Conservation (phyloP, 2,888 invertebrate genomes). For the Drosophila cognata region DNA sequence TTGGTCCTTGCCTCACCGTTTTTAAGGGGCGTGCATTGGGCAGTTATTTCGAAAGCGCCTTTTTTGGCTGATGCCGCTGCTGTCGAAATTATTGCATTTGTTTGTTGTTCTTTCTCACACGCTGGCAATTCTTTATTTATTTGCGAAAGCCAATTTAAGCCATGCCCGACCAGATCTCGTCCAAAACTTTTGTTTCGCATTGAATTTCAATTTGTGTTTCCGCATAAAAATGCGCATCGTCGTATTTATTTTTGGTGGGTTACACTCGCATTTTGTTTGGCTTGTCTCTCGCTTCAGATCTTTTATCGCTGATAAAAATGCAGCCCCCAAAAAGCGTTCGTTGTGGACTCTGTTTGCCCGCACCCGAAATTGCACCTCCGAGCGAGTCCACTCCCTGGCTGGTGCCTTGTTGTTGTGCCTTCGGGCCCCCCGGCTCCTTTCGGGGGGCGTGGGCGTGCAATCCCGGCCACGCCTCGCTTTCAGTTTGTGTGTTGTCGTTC, state of each 20-base stretch:
- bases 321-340: slow-evolving; percentile 43
- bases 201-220: slow-evolving; percentile 82
- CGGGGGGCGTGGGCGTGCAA: slow-evolving; percentile 67
- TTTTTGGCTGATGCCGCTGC: slow-evolving; percentile 44
- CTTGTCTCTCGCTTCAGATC: slow-evolving; percentile 67
- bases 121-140: slow-evolving; percentile 64
- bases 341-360: slow-evolving; percentile 37
- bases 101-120: slow-evolving; percentile 56
- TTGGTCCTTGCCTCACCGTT: slow-evolving; percentile 24
- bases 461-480: slow-evolving; percentile 69
- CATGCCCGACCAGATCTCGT: slow-evolving; percentile 33
- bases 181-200: slow-evolving; percentile 65
- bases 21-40: slow-evolving; percentile 53
- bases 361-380: slow-evolving; percentile 48
- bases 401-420: slow-evolving; percentile 14
- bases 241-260: slow-evolving; percentile 73
- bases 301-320: slow-evolving; percentile 77
- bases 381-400: slow-evolving; percentile 49
- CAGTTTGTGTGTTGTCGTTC: slow-evolving; percentile 46
- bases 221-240: slow-evolving; percentile 72
- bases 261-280: slow-evolving; percentile 56
- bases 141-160: slow-evolving; percentile 75
- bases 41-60: slow-evolving; percentile 70
- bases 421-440: slow-evolving; percentile 27
- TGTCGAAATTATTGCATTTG: slow-evolving; percentile 40